Evolutionary conservation across 2,113 vertebrate genomes (phyloP), one percentile per base, ranked within the genome.

Genomic region (Chinchilla lanigera): DNA sequence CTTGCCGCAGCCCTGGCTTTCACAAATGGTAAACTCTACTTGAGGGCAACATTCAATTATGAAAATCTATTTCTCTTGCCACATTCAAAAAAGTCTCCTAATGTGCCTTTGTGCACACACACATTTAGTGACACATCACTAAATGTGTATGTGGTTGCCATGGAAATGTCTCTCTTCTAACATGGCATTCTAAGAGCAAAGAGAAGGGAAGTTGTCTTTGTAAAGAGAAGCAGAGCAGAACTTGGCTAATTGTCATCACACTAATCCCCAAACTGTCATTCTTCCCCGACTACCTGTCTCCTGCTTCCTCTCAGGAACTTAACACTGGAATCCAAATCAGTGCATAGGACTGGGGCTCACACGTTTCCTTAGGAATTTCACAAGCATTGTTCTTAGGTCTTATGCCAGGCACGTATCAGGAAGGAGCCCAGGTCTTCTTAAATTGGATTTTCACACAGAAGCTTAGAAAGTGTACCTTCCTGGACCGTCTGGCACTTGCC

Each of bases 71-170:
- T 97, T 97, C 96, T 97, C 90, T 97, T 91, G 96, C 96, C 95
- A 95, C 95, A 97, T 94, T 97, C 83, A 96, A 93, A 97, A 50
- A 97, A 97, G 92, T 96, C 97, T 95, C 94, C 95, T 98, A 95
- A 97, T 96, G 97, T 97, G 97, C 88, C 97, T 96, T 97, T 97
- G 97, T 97, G 96, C 98, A 95, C 94, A 96, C 93, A 93, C 97
- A 96, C 35, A 96, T 96, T 96, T 97, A 97, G 97, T 97, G 98
- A 96, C 97, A 97, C 96, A 97, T 97, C 97, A 95, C 96, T 96
- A 97, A 97, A 96, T 97, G 98, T 97, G 96, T 97, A 96, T 96
- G 90, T 86, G 92, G 97, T 98, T 98, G 97, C 96, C 96, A 97
- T 98, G 96, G 98, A 92, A 95, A 98, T 56, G 77, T 97, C 96